A percentile compares a stretch with the other conserved stretches of the same genome.
Conservation (phyloP, 2,888 invertebrate species). For the Acheta domesticus region DNA sequence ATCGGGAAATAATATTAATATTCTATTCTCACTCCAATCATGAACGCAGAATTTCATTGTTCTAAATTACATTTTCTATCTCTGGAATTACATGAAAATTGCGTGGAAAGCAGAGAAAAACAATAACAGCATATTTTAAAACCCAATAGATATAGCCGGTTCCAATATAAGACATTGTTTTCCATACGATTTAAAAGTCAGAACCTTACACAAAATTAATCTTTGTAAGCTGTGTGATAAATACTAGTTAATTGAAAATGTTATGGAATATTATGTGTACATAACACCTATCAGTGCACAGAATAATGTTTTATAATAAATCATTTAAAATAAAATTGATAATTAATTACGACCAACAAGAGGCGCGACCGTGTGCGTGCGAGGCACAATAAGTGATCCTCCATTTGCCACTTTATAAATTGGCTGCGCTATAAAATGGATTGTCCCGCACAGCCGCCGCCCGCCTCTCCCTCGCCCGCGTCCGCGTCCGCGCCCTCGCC, state of each 20-base stretch:
- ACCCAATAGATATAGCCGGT: no score
- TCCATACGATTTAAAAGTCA: no score
- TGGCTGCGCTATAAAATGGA: conserved; percentile 7
- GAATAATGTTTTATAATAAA: conserved; percentile 18
- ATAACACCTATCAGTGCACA: conserved; percentile 10
- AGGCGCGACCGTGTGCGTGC: not conserved
- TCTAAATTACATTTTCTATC: no score
- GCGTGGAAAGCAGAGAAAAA: no score
- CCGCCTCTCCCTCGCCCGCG: not conserved
- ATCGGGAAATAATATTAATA: no score
- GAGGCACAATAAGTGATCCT: conserved; percentile 18
- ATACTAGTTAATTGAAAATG: not conserved
- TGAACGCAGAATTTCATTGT: no score
- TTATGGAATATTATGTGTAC: conserved; percentile 2
- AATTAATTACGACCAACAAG: conserved; percentile 9
- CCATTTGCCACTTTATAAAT: conserved; percentile 18
- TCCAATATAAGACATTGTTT: no score
- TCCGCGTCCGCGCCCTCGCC: not conserved
- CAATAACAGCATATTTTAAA: no score
- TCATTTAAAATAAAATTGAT: not conserved
- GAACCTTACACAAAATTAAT: not conserved
- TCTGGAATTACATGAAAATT: no score
- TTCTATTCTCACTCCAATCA: no score
- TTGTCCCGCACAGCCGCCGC: not conserved
- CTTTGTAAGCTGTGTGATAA: conserved; percentile 1